phyloP scores from a whole-genome alignment of 2,797 vertebrate genomes.

The Leuciscus waleckii region DNA sequence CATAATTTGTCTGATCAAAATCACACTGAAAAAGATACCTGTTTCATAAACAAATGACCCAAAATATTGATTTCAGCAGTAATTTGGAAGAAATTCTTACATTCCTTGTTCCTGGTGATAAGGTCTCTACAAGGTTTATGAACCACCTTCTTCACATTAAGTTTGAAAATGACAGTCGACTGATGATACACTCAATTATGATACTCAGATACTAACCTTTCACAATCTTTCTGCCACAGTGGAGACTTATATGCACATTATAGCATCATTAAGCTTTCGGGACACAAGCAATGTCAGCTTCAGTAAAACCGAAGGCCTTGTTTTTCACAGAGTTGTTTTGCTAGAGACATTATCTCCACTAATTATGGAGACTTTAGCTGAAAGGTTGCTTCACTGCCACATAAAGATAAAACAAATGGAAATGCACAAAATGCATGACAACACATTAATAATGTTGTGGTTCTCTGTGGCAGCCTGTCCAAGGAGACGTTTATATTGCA shows the following conservation, averaged over 20 bases:
- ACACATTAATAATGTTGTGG: constrained; percentile 16
- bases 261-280: constrained; percentile 22
- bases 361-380: constrained; percentile 16
- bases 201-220: constrained; percentile 3
- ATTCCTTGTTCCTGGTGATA: not conserved
- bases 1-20: not conserved
- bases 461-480: not conserved
- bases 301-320: constrained; percentile 1
- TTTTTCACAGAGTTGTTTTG: constrained; percentile 17
- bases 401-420: constrained; percentile 38
- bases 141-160: not conserved
- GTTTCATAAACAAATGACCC: not conserved
- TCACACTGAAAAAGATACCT: not conserved
- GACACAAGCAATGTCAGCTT: constrained; percentile 15
- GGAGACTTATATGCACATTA: constrained; percentile 14
- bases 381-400: constrained; percentile 39
- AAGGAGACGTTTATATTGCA: not conserved
- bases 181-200: not conserved
- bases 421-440: constrained; percentile 13
- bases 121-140: not conserved
- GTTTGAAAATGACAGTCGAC: not conserved
- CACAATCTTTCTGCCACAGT: not conserved
- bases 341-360: not conserved
- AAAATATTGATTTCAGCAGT: not conserved
- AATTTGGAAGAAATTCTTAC: not conserved